Conservation (phyloP, 1,140 invertebrate genomes). For the Drosophila funebris region DNA sequence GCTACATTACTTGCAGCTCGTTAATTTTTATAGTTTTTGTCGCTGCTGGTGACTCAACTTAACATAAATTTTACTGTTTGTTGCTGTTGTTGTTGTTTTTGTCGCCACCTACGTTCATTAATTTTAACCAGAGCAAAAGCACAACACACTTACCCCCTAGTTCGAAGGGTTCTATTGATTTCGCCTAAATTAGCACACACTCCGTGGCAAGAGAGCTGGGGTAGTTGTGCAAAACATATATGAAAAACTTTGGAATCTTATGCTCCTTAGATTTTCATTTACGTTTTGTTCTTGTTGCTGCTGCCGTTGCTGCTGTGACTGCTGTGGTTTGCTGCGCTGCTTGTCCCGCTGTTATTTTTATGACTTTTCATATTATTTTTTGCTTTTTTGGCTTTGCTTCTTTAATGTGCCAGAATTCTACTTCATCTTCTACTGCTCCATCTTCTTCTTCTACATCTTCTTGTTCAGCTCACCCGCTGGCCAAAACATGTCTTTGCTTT, state of each 20-base stretch:
- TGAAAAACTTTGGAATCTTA: slow-evolving; percentile 27
- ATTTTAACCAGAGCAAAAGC: slow-evolving; percentile 27
- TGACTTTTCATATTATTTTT: slow-evolving; percentile 74
- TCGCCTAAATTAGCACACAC: slow-evolving; percentile 75
- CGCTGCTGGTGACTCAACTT: slow-evolving; percentile 46
- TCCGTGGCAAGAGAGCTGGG: not conserved
- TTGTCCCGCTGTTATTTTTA: slow-evolving; percentile 75
- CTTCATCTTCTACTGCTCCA: too few relatives aligned
- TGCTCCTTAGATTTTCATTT: slow-evolving; percentile 2
- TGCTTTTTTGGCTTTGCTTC: slow-evolving; percentile 58
- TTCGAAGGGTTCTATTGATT: slow-evolving; percentile 63
- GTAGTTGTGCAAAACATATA: not conserved
- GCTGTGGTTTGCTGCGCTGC: slow-evolving; percentile 26
- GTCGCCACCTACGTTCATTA: slow-evolving; percentile 54
- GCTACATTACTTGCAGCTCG: slow-evolving; percentile 79
- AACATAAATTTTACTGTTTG: slow-evolving; percentile 59
- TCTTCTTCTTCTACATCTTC: not conserved
- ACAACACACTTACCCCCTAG: not conserved
- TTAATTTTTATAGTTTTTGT: slow-evolving; percentile 75
- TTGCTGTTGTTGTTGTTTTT: slow-evolving; percentile 26
- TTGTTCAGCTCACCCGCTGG: slow-evolving; percentile 50
- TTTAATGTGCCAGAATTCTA: slow-evolving; percentile 62
- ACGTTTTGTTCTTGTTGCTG: slow-evolving; percentile 1
- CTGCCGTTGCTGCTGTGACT: too few relatives aligned
- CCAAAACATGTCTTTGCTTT: slow-evolving; percentile 80